phyloP scores from a whole-genome alignment of 2,113 vertebrate genomes.

The Alligator mississippiensis region DNA sequence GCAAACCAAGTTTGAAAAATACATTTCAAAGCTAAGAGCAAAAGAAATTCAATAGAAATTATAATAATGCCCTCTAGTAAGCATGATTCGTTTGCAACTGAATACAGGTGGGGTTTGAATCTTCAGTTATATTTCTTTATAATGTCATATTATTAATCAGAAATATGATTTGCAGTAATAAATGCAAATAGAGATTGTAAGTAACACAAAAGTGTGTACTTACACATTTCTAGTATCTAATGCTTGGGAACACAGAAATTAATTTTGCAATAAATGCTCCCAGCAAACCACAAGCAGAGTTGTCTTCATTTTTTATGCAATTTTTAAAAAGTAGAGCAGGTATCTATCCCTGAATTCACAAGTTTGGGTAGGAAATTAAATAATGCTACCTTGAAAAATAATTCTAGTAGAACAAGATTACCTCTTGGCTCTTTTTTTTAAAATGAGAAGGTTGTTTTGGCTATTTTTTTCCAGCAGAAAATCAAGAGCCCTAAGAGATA shows the following conservation, averaged over 20 bases:
- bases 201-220: neutral
- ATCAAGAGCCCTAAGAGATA: neutral
- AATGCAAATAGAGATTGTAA: neutral
- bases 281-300: neutral
- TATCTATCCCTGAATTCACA: neutral
- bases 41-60: neutral
- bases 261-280: conserved; percentile 23
- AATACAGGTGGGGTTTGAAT: neutral
- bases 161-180: conserved; percentile 6
- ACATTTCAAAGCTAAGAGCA: neutral
- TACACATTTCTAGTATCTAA: neutral
- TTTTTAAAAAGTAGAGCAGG: neutral
- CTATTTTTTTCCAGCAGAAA: neutral
- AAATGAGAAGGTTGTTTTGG: neutral
- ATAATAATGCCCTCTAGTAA: neutral
- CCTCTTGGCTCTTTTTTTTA: neutral
- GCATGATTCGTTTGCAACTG: neutral
- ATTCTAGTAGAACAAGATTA: neutral
- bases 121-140: neutral
- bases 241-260: neutral
- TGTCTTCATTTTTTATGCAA: neutral
- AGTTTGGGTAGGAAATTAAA: neutral
- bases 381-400: neutral
- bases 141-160: neutral
- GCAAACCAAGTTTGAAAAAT: neutral